Evolutionary conservation across 2,113 vertebrate species (phyloP).

Genomic region (Eclectus roratus): DNA sequence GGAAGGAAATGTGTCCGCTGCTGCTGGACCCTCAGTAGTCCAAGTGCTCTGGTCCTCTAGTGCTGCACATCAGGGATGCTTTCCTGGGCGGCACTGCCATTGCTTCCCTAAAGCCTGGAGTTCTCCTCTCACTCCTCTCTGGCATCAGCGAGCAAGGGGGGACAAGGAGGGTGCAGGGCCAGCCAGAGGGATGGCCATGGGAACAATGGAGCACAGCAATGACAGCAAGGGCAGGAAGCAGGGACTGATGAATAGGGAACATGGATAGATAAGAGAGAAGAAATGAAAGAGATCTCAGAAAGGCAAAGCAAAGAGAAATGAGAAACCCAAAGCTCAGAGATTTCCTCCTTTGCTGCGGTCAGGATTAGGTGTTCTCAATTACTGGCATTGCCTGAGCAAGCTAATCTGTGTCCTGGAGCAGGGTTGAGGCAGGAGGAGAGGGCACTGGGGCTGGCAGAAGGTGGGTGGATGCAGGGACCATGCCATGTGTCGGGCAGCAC

Average conservation of each 20-base stretch:
- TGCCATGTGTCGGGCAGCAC: background rate
- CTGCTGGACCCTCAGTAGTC: background rate
- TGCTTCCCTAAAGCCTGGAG: background rate
- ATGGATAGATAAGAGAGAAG: background rate
- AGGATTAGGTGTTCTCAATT: slow-evolving; percentile 11
- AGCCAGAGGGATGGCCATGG: accelerated
- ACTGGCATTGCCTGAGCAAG: slow-evolving; percentile 14
- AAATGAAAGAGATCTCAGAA: background rate
- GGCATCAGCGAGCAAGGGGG: background rate
- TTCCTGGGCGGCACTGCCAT: background rate
- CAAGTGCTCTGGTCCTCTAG: background rate
- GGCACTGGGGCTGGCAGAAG: background rate
- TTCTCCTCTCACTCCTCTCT: background rate
- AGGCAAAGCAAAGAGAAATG: background rate
- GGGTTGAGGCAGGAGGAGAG: background rate
- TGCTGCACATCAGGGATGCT: background rate
- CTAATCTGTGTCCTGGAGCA: slow-evolving; percentile 7
- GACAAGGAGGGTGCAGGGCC: background rate
- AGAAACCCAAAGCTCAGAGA: background rate
- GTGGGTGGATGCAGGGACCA: background rate
- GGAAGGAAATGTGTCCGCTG: background rate
- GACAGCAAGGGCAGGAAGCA: background rate
- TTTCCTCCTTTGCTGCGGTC: background rate
- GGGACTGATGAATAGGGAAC: background rate
- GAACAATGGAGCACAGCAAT: background rate